Base-by-base conservation (phyloP, 2,888 invertebrate genomes). In the Apotomis betuletana region DNA sequence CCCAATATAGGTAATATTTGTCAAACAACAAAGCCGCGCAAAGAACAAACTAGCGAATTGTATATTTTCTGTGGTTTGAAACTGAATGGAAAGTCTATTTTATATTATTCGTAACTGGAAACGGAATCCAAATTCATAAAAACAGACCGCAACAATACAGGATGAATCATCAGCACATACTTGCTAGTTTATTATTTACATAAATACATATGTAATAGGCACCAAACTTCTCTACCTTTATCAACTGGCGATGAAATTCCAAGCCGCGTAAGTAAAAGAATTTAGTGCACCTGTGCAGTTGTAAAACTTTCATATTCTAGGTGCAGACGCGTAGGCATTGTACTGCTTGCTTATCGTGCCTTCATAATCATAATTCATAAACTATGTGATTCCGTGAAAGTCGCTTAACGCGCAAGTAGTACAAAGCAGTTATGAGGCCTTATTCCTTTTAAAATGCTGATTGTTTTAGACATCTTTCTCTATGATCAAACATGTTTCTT, bases 191-290 rank as follows among this genome's bases (percentile, higher is more conserved):
- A 62, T 62, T 51, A 6, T 49, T 62, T 52, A 62, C 51, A 13
- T 62, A 62, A 38, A 62, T 62, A n/a, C 36, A 46, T 36, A 12
- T 58, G 15, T 27, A 58, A 51, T 52, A 36, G 51, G n/a, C n/a
- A 54, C 9, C 38, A 41, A 41, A 63, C 15, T 59, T 69, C 15
- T 63, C 38, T 63, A 58, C 15, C 52, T 60, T 62, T 63, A 69
- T 57, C 69, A 58, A 38, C 52, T 41, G 9, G 63, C 69, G 58
- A 70, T 70, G 52, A 64, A 51, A 70, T 70, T 63, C 63, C 69
- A 52, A 64, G 15, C 51, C 12, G 62, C 9, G 15, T 57, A 27
- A 57, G 49, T 49, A 57, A 58, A 41, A 44, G 54, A 38, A 63
- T 69, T 69, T 15, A 41, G 38, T 51, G 15, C 52, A 58, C 13